Conservation (phyloP, 2,888 invertebrate species). For the Limnephilus rhombicus region DNA sequence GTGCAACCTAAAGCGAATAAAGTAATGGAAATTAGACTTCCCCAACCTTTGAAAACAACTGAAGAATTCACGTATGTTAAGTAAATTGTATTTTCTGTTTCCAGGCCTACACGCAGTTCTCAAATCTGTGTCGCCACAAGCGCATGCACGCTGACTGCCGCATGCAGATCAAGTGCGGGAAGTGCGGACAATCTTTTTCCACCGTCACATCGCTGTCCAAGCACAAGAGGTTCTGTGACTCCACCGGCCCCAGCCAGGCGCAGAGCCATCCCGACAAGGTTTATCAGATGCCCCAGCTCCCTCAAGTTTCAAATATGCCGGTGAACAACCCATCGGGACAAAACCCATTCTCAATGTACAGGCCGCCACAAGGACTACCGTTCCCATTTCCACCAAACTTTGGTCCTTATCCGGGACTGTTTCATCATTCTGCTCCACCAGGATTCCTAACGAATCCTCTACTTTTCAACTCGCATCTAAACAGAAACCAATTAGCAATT, state of each 20-base stretch:
- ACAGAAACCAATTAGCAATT: slow-evolving; percentile 76
- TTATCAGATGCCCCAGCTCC: slow-evolving; percentile 71
- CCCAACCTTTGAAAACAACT: background rate
- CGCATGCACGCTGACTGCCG: slow-evolving; percentile 99
- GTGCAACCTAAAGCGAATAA: background rate
- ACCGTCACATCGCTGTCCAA: slow-evolving; percentile 95
- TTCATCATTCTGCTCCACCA: slow-evolving; percentile 78
- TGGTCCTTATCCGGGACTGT: slow-evolving; percentile 78
- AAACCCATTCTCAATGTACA: slow-evolving; percentile 85
- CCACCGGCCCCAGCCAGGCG: slow-evolving; percentile 77
- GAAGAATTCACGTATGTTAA: background rate
- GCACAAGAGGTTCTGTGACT: slow-evolving; percentile 97
- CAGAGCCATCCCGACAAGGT: slow-evolving; percentile 75
- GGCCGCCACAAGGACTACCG: slow-evolving; percentile 79
- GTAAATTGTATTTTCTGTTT: slow-evolving; percentile 68
- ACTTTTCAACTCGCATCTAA: slow-evolving; percentile 80
- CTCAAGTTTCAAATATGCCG: slow-evolving; percentile 73
- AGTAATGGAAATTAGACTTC: background rate
- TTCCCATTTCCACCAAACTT: slow-evolving; percentile 83
- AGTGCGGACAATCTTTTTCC: slow-evolving; percentile 95
- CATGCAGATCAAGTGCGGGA: slow-evolving; percentile 94
- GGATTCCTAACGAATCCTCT: slow-evolving; percentile 81
- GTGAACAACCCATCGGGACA: slow-evolving; percentile 74
- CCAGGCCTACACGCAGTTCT: slow-evolving; percentile 98
- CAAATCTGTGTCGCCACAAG: slow-evolving; percentile 99